A percentile compares a stretch with the other conserved stretches of the same genome.
Conservation (phyloP, 1,140 invertebrate genomes). For the Dinothrombium tinctorium region DNA sequence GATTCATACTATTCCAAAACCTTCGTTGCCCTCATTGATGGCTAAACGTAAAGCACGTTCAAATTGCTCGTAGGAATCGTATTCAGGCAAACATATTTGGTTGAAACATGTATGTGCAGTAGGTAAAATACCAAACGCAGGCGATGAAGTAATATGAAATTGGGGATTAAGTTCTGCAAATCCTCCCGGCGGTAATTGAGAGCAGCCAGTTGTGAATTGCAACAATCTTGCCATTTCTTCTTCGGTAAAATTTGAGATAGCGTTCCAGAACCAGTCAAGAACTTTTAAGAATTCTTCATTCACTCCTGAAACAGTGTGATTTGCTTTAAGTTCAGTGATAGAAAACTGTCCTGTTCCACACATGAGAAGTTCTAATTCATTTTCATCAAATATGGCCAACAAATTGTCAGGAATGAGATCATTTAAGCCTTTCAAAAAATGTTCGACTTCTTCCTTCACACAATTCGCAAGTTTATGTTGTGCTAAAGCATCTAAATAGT, state of each 20-base stretch:
- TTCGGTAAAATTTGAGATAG: constrained; percentile 64
- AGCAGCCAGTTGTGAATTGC: too few species aligned
- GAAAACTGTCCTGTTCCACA: constrained; percentile 83
- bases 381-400: constrained; percentile 82
- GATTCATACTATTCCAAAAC: too few species aligned
- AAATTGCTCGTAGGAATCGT: too few species aligned
- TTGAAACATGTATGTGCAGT: too few species aligned
- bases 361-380: constrained; percentile 74
- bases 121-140: too few species aligned
- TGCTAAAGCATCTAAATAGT: constrained; percentile 43
- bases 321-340: constrained; percentile 59
- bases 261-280: constrained; percentile 82
- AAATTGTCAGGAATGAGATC: constrained; percentile 75
- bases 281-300: constrained; percentile 58
- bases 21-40: too few species aligned
- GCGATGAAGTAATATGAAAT: too few species aligned
- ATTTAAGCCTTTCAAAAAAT: constrained; percentile 66
- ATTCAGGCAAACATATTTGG: too few species aligned
- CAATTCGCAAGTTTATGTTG: constrained; percentile 58
- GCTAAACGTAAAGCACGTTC: too few species aligned
- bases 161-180: too few species aligned
- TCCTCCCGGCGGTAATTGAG: too few species aligned
- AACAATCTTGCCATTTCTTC: too few species aligned
- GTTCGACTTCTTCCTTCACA: constrained; percentile 57
- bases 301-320: constrained; percentile 60